phyloP scores from a whole-genome alignment of 2,888 invertebrate species.

The Cabera pusaria region DNA sequence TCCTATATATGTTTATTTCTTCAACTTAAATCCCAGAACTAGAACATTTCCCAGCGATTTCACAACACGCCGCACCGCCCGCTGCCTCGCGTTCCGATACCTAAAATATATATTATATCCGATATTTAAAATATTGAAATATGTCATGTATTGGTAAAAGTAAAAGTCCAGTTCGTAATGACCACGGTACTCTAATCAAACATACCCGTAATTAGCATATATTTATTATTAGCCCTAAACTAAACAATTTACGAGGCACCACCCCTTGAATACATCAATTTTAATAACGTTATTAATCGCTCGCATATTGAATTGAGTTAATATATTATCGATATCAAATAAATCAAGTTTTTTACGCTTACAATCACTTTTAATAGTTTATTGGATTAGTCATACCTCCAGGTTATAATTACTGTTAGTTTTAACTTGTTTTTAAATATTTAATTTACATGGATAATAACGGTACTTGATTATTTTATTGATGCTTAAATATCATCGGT shows the following conservation, averaged over 20 bases:
- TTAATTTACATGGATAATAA: conserved; percentile 1
- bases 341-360: conserved; percentile 26
- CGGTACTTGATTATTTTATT: conserved; percentile 1
- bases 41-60: too few relatives aligned
- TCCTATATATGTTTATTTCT: too few relatives aligned
- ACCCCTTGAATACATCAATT: conserved; percentile 21
- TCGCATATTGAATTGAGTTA: conserved; percentile 19
- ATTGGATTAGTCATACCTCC: conserved; percentile 15
- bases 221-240: conserved; percentile 13
- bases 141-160: too few relatives aligned
- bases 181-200: too few relatives aligned
- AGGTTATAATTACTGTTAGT: conserved; percentile 10
- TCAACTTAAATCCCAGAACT: too few relatives aligned
- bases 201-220: conserved; percentile 10
- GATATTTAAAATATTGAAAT: too few relatives aligned
- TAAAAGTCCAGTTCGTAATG: too few relatives aligned
- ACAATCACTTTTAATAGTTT: conserved; percentile 20
- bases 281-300: conserved; percentile 24
- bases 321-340: conserved; percentile 23
- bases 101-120: too few relatives aligned
- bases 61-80: too few relatives aligned
- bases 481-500: not conserved
- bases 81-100: too few relatives aligned
- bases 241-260: conserved; percentile 21
- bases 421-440: conserved; percentile 1